phyloP scores from a whole-genome alignment of 2,113 vertebrate genomes.

The Solea senegalensis region DNA sequence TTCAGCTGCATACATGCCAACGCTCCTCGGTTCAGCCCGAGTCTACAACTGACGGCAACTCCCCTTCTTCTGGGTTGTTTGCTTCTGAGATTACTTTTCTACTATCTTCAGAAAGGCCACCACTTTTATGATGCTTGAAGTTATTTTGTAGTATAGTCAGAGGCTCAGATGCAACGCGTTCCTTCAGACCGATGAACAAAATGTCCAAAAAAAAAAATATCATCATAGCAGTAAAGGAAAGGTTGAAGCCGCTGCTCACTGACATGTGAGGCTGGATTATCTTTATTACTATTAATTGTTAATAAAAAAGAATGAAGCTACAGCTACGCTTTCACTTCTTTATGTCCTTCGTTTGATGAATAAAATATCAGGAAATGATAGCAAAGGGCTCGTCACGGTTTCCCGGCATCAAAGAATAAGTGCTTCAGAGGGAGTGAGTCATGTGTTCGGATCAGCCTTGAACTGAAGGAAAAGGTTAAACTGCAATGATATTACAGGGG shows the following conservation, averaged over 20 bases:
- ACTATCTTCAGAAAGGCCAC: constrained; percentile 6
- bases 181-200: not conserved
- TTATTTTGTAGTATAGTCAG: not conserved
- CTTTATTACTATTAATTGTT: not conserved
- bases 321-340: not conserved
- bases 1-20: not conserved
- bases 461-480: too few relatives aligned
- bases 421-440: too few relatives aligned
- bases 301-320: not conserved
- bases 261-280: not conserved
- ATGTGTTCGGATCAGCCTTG: too few relatives aligned
- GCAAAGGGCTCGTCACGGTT: too few relatives aligned
- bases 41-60: not conserved
- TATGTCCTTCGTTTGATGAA: too few relatives aligned
- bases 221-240: constrained; percentile 22
- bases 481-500: too few relatives aligned
- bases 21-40: not conserved
- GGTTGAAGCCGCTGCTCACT: constrained; percentile 2
- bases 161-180: not conserved
- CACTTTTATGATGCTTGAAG: not conserved
- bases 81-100: constrained; percentile 4
- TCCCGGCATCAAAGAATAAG: too few relatives aligned
- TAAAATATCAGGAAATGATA: too few relatives aligned
- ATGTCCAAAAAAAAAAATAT: not conserved
- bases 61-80: too few relatives aligned